Conservation (phyloP, 2,888 invertebrate species). For the Micropterix aruncella region DNA sequence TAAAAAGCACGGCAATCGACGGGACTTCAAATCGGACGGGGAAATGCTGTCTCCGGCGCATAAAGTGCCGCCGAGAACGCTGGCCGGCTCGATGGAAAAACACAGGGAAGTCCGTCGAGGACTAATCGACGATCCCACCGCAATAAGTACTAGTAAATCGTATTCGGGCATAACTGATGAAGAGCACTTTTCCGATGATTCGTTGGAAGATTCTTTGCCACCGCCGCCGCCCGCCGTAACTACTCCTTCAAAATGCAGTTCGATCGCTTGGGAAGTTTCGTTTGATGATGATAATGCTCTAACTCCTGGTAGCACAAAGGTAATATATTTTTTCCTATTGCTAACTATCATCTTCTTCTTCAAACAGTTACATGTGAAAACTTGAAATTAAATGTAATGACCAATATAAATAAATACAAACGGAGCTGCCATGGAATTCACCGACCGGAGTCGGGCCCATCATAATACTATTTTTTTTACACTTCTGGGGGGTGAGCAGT, state of each 20-base stretch:
- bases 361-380: no score
- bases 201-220: conserved; percentile 60
- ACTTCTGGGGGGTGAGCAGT: no score
- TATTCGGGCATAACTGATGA: conserved; percentile 27
- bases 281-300: conserved; percentile 56
- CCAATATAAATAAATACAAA: no score
- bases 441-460: no score
- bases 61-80: conserved; percentile 54
- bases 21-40: conserved; percentile 29
- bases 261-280: conserved; percentile 81
- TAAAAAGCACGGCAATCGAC: conserved; percentile 18
- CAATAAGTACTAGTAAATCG: conserved; percentile 24
- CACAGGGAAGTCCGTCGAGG: conserved; percentile 68
- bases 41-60: conserved; percentile 28
- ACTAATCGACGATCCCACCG: conserved; percentile 34
- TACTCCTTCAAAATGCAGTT: conserved; percentile 58
- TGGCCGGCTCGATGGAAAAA: conserved; percentile 57
- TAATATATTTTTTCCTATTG: no score
- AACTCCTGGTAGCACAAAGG: conserved; percentile 56
- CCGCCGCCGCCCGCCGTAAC: conserved; percentile 34
- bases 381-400: no score
- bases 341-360: no score
- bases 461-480: no score
- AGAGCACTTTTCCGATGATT: conserved; percentile 70
- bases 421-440: no score